Evolutionary conservation across 2,797 vertebrate genomes (phyloP), one percentile per base, ranked within the genome.

Genomic region (Rhinella marina): DNA sequence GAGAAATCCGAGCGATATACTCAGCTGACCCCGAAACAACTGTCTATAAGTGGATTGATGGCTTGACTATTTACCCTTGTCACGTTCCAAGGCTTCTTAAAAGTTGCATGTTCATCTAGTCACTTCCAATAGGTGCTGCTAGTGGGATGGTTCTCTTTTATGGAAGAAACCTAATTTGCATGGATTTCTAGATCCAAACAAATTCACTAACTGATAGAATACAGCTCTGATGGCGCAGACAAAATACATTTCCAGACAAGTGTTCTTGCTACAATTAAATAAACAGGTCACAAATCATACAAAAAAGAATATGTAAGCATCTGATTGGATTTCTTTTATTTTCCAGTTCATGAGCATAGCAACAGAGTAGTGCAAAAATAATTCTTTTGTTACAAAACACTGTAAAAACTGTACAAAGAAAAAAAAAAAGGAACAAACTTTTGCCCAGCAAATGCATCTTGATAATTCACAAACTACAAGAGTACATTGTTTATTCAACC

Each of bases 381-480:
- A 56, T 84, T 76, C 66, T 2, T 19, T 78, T 50, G 64, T 52
- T 84, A 50, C 25, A 77, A 90, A 91, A 1, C 1, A 7, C 81
- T 88, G 86, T 11, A 78, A 88, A 82, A 90, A 81, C 78, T 1
- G 13, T 48, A 80, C 86, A 90, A 21, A 85, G 86, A 90, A 78
- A 66, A 25, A 27, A 83, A 87, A 90, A 81, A 54, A 48, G 48
- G 13, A 23, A 86, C 21, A 84, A 13, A 78, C 54, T 80, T 86
- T 89, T 89, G 88, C 85, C 85, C 88, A 89, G 88, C 88, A 89
- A 89, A 89, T 84, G 52, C 64, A 68, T 88, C 50, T 41, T 82
- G 80, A 41, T 41, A 23, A 41, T 66, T 76, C 25, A 82, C 27
- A 79, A 72, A 57, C 21, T 16, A 61, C 72, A 29, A 48, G 81